phyloP scores from a whole-genome alignment of 2,113 vertebrate species.

The Rhea pennata region DNA sequence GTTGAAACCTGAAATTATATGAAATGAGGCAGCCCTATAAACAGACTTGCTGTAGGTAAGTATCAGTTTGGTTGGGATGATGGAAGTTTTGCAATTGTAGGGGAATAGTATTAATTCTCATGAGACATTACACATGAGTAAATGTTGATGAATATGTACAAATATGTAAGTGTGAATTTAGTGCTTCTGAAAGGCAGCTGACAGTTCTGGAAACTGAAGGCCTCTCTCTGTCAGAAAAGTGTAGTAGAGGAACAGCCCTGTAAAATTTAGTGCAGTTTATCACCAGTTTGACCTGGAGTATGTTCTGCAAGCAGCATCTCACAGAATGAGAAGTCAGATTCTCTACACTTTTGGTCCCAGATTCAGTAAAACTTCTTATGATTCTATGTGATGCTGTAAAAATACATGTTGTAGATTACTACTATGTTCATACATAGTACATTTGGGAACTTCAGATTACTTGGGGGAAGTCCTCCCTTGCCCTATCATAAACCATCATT shows the following conservation, averaged over 20 bases:
- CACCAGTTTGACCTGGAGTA: fast-evolving
- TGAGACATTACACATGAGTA: slow-evolving; percentile 33
- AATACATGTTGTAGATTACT: fast-evolving
- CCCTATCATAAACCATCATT: neutral
- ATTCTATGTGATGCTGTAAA: neutral
- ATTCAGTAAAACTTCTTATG: fast-evolving
- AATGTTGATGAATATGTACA: slow-evolving; percentile 31
- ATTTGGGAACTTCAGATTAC: neutral
- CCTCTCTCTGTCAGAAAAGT: neutral
- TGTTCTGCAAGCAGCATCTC: neutral
- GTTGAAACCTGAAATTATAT: slow-evolving; percentile 47
- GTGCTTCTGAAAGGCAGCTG: slow-evolving; percentile 16
- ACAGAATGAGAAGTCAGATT: fast-evolving
- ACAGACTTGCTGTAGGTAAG: slow-evolving; percentile 2
- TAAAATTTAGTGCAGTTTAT: fast-evolving
- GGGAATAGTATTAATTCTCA: slow-evolving; percentile 45
- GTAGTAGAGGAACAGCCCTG: neutral
- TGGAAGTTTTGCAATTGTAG: slow-evolving; percentile 7
- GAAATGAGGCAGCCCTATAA: slow-evolving; percentile 32
- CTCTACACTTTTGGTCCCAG: fast-evolving
- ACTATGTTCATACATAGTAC: fast-evolving
- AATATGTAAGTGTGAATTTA: neutral
- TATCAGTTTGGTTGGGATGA: slow-evolving; percentile 7
- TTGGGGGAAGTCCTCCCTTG: neutral
- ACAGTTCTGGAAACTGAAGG: slow-evolving; percentile 8